Evolutionary conservation across 2,113 vertebrate genomes (phyloP).

Genomic region (Myotis lucifugus): DNA sequence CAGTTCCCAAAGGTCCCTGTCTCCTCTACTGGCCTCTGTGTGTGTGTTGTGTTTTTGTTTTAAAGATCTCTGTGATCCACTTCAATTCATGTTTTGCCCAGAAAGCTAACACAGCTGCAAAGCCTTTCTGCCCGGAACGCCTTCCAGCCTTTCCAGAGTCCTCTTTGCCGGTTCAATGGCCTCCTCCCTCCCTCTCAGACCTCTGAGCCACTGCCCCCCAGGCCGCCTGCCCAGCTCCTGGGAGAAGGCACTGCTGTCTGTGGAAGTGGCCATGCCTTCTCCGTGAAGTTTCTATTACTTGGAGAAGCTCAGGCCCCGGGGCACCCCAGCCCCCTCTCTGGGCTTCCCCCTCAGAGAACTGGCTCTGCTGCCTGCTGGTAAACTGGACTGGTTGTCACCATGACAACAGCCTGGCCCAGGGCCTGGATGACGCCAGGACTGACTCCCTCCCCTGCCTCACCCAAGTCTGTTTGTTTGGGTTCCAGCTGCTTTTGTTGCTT

Average conservation of each 20-base stretch:
- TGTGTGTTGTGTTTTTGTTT: neutral
- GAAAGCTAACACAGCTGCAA: constrained; percentile 53
- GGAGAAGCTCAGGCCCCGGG: constrained; percentile 57
- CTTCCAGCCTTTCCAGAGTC: neutral
- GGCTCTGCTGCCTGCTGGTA: constrained; percentile 80
- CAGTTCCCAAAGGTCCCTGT: neutral
- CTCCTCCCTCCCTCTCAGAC: neutral
- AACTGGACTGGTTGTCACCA: constrained; percentile 81
- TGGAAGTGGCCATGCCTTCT: constrained; percentile 55
- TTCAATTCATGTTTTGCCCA: constrained; percentile 54
- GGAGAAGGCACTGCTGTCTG: constrained; percentile 54
- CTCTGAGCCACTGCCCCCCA: neutral
- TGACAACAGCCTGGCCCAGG: constrained; percentile 82
- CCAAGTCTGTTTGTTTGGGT: constrained; percentile 82
- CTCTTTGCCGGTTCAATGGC: neutral
- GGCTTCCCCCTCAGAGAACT: constrained; percentile 79
- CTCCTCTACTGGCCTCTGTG: neutral
- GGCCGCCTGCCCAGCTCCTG: constrained; percentile 48
- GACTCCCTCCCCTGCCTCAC: constrained; percentile 76
- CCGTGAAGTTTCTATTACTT: constrained; percentile 53
- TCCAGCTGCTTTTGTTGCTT: constrained; percentile 76
- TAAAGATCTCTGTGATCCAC: neutral
- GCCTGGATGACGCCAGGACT: constrained; percentile 80
- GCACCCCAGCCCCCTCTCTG: constrained; percentile 37
- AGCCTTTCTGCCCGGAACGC: constrained; percentile 19